phyloP scores from a whole-genome alignment of 2,797 vertebrate species.

The Chelidonichthys spinosus region DNA sequence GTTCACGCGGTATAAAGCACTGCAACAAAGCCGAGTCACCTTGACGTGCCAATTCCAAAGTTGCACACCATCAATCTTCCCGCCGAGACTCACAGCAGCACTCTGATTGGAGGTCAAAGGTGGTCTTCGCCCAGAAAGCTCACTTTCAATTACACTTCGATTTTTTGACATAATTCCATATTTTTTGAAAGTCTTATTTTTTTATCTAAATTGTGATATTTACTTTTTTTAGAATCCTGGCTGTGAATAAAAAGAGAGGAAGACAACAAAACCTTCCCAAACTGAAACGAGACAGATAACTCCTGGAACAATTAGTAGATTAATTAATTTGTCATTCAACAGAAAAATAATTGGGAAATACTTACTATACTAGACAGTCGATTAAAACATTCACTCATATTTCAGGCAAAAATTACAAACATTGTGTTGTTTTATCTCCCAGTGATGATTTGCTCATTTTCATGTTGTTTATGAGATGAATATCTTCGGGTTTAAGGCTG shows the following conservation, averaged over 20 bases:
- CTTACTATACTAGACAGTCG: too few relatives aligned
- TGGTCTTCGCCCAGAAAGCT: background rate
- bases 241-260: background rate
- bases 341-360: background rate
- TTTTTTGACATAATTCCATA: background rate
- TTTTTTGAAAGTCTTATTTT: background rate
- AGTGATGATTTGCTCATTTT: background rate
- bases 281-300: background rate
- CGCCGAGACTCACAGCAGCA: background rate
- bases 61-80: constrained; percentile 36
- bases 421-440: background rate
- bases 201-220: background rate
- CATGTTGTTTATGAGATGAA: background rate
- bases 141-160: background rate
- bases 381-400: background rate
- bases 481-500: background rate
- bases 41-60: constrained; percentile 57
- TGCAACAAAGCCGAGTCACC: constrained; percentile 56
- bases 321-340: background rate
- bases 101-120: constrained; percentile 23
- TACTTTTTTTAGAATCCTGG: background rate
- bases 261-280: background rate
- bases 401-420: background rate
- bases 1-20: constrained; percentile 29
- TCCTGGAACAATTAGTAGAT: background rate